phyloP scores from a whole-genome alignment of 2,888 invertebrate genomes.

The Protonemura montana region DNA sequence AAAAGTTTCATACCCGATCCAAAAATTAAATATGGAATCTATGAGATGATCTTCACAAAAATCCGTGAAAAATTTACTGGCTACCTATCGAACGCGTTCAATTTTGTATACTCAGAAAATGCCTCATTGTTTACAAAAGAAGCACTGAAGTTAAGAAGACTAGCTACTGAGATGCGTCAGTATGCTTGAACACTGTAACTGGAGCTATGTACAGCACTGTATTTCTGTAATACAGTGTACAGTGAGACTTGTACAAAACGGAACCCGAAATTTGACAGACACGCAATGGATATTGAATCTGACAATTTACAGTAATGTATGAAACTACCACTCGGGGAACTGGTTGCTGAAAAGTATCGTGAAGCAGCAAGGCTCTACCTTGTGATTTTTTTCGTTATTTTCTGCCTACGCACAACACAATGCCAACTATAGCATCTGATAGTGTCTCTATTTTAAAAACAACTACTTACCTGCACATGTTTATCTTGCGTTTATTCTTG shows the following conservation, averaged over 20 bases:
- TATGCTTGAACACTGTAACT: background rate
- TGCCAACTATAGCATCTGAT: background rate
- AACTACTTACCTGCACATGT: background rate
- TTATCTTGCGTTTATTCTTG: background rate
- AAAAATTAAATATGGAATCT: background rate
- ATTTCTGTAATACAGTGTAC: constrained; percentile 23
- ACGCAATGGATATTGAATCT: background rate
- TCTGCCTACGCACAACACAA: background rate
- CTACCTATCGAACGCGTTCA: background rate
- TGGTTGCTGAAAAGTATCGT: constrained; percentile 16
- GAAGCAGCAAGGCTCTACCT: background rate
- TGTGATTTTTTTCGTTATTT: background rate
- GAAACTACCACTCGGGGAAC: background rate
- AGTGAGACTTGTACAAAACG: constrained; percentile 44
- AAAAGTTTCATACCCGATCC: background rate
- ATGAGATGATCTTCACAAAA: background rate
- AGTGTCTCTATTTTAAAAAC: background rate
- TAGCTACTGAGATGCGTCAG: background rate
- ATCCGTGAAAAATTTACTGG: background rate
- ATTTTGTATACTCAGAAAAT: background rate
- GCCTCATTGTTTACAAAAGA: background rate
- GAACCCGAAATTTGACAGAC: constrained; percentile 36
- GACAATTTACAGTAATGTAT: background rate
- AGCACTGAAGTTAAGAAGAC: background rate
- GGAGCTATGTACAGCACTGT: background rate